A percentile compares a stretch with the other conserved stretches of the same genome.
Evolutionary conservation across 2,113 vertebrate genomes (phyloP).

Genomic region (Scophthalmus maximus): DNA sequence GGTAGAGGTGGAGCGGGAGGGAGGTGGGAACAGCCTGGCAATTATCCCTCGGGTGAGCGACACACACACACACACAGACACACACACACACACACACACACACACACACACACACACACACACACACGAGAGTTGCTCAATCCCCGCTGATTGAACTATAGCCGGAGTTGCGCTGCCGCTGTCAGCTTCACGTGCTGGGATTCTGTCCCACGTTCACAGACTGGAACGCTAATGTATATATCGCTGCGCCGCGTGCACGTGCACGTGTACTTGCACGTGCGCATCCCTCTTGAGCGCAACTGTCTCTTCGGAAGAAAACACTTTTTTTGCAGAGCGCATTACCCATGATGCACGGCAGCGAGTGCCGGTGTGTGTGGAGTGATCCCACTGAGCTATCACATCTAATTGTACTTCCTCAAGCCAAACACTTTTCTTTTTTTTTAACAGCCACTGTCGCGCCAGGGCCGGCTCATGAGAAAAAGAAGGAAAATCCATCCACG

Average conservation of each 20-base stretch:
- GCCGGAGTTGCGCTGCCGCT: constrained; percentile 38
- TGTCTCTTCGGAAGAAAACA: constrained; percentile 38
- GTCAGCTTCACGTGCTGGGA: constrained; percentile 43
- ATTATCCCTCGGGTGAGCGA: constrained; percentile 52
- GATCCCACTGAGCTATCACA: constrained; percentile 14
- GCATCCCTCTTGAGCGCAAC: neutral
- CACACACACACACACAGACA: constrained; percentile 5
- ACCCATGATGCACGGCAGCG: constrained; percentile 48
- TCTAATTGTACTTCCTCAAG: constrained; percentile 45
- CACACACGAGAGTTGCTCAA: constrained; percentile 14
- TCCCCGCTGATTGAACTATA: constrained; percentile 45
- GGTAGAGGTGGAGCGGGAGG: constrained; percentile 15
- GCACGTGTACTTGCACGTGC: constrained; percentile 1
- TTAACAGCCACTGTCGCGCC: neutral
- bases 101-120: constrained; percentile 38
- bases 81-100: constrained; percentile 36
- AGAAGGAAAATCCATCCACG: neutral
- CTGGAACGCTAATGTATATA: constrained; percentile 47
- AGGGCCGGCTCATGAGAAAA: neutral
- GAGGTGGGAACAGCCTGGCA: constrained; percentile 38
- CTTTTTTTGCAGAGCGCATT: constrained; percentile 56
- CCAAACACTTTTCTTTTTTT: no score
- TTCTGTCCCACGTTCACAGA: constrained; percentile 27
- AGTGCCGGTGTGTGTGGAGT: constrained; percentile 8
- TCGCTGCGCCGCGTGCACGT: neutral